These are phyloP conservation scores for Drosophila diplacantha DNA, from an alignment of 2,888 invertebrate genomes.

Conservation along the genomic window DNA sequence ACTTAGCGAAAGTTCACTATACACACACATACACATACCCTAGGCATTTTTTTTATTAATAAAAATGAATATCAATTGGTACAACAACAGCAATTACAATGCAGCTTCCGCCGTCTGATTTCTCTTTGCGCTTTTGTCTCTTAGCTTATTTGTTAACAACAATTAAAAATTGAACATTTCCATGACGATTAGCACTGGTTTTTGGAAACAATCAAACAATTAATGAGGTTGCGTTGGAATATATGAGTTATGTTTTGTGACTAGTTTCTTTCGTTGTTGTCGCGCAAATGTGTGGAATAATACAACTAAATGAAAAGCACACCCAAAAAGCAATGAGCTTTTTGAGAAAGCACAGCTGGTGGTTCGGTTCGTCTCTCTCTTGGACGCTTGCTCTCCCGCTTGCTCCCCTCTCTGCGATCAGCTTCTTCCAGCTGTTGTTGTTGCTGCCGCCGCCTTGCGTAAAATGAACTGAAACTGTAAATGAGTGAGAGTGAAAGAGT, in stretches of 20 bases:
- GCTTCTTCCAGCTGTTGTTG: constrained; percentile 45
- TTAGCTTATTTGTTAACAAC: constrained; percentile 21
- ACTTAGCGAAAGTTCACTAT: constrained; percentile 15
- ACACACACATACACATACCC: constrained; percentile 53
- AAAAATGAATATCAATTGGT: constrained; percentile 38
- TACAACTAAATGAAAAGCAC: constrained; percentile 54
- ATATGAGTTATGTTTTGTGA: constrained; percentile 37
- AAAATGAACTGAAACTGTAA: constrained; percentile 46
- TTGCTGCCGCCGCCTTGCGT: constrained; percentile 19
- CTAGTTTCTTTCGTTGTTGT: constrained; percentile 42
- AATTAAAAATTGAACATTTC: constrained; percentile 21
- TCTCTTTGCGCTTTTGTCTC: constrained; percentile 12
- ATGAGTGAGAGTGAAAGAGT: constrained; percentile 23
- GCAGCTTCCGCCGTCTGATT: constrained; percentile 29
- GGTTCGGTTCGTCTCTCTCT: constrained; percentile 5
- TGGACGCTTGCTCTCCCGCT: constrained; percentile 2
- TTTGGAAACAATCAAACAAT: neutral
- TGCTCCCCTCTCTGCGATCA: constrained; percentile 29
- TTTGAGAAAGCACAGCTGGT: constrained; percentile 20
- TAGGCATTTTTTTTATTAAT: constrained; percentile 56
- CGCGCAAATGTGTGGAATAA: constrained; percentile 51
- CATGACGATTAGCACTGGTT: constrained; percentile 18
- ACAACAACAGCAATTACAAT: constrained; percentile 8
- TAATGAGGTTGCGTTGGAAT: constrained; percentile 35
- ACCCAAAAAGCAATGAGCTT: constrained; percentile 21